These are phyloP conservation scores for Noctua comes DNA, from an alignment of 2,888 invertebrate genomes.

Conservation along the genomic window DNA sequence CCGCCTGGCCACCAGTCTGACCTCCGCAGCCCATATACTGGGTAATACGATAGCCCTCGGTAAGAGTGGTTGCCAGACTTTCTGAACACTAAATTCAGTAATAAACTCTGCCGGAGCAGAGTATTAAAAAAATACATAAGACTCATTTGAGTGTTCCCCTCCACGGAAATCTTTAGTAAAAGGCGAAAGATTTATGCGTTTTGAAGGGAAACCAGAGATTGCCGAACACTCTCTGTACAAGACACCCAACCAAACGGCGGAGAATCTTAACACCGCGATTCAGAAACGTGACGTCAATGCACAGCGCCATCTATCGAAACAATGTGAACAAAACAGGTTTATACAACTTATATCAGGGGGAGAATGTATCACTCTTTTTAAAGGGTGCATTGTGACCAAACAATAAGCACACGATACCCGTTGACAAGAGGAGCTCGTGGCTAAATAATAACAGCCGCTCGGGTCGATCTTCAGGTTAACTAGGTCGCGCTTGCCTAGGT, in stretches of 20 bases:
- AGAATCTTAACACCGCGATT: slow-evolving; percentile 6
- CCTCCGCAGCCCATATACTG: too few relatives aligned
- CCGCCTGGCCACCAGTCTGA: too few relatives aligned
- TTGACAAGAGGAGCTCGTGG: background rate
- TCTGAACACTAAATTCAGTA: too few relatives aligned
- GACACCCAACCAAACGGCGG: background rate
- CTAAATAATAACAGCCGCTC: background rate
- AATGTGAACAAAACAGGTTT: background rate
- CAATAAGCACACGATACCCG: background rate
- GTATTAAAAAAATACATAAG: slow-evolving; percentile 72
- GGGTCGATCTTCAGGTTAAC: background rate
- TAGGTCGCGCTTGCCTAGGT: too few relatives aligned
- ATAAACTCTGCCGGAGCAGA: slow-evolving; percentile 38
- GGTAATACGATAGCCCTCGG: too few relatives aligned
- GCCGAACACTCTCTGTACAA: background rate
- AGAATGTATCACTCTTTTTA: background rate
- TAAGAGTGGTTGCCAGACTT: too few relatives aligned
- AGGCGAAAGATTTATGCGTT: slow-evolving; percentile 94
- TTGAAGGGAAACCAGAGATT: slow-evolving; percentile 91
- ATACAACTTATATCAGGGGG: background rate
- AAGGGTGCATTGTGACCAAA: background rate
- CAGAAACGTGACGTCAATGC: background rate
- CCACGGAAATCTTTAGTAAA: slow-evolving; percentile 95
- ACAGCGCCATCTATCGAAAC: background rate
- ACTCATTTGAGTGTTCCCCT: slow-evolving; percentile 93